phyloP scores from a whole-genome alignment of 2,797 vertebrate species.

The Xenopus petersii region DNA sequence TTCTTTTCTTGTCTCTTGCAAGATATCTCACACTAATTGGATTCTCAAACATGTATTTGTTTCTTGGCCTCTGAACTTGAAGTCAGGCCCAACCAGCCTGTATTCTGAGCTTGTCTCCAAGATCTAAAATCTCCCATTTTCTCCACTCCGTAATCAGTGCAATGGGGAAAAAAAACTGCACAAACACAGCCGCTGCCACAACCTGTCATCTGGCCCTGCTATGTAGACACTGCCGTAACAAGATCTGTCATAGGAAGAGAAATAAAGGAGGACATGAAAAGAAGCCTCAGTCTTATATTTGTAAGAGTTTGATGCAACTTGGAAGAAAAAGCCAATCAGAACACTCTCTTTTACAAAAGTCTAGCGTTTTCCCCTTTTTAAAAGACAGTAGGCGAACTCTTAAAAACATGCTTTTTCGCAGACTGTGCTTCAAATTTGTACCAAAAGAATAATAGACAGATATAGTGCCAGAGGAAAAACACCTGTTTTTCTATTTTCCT shows the following conservation, averaged over 20 bases:
- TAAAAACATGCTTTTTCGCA: background rate
- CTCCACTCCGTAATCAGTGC: constrained; percentile 3
- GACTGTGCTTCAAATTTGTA: no score
- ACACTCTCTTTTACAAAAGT: background rate
- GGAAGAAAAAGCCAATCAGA: no score
- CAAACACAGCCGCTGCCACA: constrained; percentile 22
- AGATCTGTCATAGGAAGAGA: constrained; percentile 18
- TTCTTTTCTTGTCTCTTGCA: constrained; percentile 19
- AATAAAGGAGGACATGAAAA: constrained; percentile 2
- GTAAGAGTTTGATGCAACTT: background rate
- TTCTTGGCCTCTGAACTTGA: constrained; percentile 40
- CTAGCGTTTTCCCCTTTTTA: background rate
- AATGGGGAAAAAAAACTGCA: background rate
- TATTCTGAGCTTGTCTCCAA: constrained; percentile 25
- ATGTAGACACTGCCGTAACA: constrained; percentile 22
- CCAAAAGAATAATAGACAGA: no score
- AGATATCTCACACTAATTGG: constrained; percentile 45
- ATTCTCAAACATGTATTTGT: constrained; percentile 37
- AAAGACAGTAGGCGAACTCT: background rate
- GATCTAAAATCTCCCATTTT: constrained; percentile 37
- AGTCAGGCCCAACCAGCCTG: constrained; percentile 36
- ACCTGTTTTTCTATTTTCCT: no score
- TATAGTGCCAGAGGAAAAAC: no score
- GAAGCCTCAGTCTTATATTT: background rate
- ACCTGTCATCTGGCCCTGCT: constrained; percentile 28